These are phyloP conservation scores for Oophaga pumilio DNA, from an alignment of 2,113 vertebrate genomes.

Conservation along the genomic window DNA sequence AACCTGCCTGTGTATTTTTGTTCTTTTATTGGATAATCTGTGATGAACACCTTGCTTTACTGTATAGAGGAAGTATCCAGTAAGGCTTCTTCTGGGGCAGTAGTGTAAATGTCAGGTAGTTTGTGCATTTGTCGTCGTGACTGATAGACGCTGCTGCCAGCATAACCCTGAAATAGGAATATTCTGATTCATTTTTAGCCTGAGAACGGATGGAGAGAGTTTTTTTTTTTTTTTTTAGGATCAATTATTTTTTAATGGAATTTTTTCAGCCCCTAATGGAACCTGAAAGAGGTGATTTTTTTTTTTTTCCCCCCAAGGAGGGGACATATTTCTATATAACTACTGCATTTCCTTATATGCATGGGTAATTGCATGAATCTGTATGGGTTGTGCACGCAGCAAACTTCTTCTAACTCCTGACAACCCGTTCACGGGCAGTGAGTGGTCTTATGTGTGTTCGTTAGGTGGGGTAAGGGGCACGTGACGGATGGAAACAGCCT, in stretches of 20 bases:
- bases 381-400: not conserved
- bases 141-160: not conserved
- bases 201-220: not conserved
- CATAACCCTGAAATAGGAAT: not conserved
- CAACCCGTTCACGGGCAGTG: not conserved
- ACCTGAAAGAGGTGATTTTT: not conserved
- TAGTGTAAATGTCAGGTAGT: not conserved
- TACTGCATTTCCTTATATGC: not conserved
- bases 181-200: not conserved
- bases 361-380: not conserved
- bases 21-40: not conserved
- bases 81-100: not conserved
- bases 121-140: not conserved
- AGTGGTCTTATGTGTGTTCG: not conserved
- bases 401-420: not conserved
- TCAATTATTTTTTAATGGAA: not conserved
- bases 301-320: not conserved
- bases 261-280: not conserved
- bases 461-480: not conserved
- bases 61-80: not conserved
- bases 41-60: not conserved
- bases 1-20: not conserved
- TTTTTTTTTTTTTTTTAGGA: not conserved
- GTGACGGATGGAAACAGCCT: no score
- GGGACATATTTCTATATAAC: not conserved